These are phyloP conservation scores for Rhopalosiphum padi DNA, from an alignment of 1,140 invertebrate species.

Conservation along the genomic window DNA sequence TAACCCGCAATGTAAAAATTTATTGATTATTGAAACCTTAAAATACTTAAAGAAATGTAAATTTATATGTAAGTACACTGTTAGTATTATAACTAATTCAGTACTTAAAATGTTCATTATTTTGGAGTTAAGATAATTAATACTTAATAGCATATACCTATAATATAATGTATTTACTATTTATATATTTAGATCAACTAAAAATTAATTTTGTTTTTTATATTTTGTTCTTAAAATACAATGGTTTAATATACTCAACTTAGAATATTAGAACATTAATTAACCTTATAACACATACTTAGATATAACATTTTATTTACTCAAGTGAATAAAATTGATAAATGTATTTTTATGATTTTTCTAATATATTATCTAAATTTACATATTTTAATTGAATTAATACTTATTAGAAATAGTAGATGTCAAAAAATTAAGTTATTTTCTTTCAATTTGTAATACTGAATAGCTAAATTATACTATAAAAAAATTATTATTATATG, in stretches of 20 bases:
- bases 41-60: not conserved
- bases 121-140: not conserved
- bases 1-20: not conserved
- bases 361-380: not conserved
- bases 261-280: not conserved
- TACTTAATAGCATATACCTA: not conserved
- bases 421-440: not conserved
- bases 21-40: constrained; percentile 56
- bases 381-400: not conserved
- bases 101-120: not conserved
- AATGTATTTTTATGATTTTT: not conserved
- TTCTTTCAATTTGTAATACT: not conserved
- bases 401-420: not conserved
- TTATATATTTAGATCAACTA: not conserved
- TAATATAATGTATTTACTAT: not conserved
- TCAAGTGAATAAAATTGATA: not conserved
- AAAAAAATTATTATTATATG: not conserved
- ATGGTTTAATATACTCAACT: not conserved
- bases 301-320: not conserved
- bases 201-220: not conserved
- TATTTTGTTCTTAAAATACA: not conserved
- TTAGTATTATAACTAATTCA: not conserved
- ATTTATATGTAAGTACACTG: not conserved
- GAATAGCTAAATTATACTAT: not conserved
- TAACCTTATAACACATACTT: not conserved